A percentile compares a stretch with the other conserved stretches of the same genome.
Conservation (phyloP, 35 echinoderm and acorn worm species). For the Holothuria glaberrima region DNA sequence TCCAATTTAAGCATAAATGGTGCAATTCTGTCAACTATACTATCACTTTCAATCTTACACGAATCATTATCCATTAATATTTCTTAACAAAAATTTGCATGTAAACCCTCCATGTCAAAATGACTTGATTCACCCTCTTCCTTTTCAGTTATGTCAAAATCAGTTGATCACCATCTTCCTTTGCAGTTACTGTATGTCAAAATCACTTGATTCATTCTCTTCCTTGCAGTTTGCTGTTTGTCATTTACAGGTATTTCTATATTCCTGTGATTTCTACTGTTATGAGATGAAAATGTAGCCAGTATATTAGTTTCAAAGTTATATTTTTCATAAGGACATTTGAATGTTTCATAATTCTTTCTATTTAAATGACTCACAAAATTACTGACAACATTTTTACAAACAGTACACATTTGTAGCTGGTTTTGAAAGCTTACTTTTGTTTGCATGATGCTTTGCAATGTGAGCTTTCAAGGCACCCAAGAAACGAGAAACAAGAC, state of each 20-base stretch:
- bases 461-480: not conserved
- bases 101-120: not conserved
- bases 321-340: not conserved
- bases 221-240: not conserved
- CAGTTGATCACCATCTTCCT: too few species aligned
- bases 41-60: not conserved
- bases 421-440: not conserved
- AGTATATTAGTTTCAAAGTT: not conserved
- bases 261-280: conserved; percentile 29
- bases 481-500: not conserved
- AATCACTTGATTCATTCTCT: conserved; percentile 2
- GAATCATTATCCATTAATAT: not conserved
- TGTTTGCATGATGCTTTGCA: not conserved
- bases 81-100: not conserved
- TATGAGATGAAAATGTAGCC: conserved; percentile 28
- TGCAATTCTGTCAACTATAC: not conserved
- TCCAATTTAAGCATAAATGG: conserved; percentile 20
- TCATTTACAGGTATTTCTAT: conserved; percentile 12
- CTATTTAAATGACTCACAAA: not conserved
- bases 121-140: not conserved
- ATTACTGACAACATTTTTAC: not conserved
- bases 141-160: too few species aligned
- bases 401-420: not conserved
- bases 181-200: too few species aligned
- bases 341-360: conserved; percentile 10